A percentile compares a stretch with the other conserved stretches of the same genome.
Conservation (phyloP, 2,113 vertebrate genomes). For the Tupaia tana region DNA sequence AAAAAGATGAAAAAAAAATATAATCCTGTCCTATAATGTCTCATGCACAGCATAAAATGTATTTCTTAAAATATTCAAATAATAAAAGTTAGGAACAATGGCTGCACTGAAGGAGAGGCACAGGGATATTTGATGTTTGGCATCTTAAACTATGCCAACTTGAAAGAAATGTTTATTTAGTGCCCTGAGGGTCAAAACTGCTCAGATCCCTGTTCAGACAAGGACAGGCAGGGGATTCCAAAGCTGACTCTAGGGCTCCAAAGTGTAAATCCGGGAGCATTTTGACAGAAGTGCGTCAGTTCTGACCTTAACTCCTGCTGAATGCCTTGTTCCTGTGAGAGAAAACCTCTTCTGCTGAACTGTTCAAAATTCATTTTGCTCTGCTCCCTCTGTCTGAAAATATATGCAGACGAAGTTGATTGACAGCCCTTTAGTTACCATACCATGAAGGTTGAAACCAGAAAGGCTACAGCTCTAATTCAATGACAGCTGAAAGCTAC, state of each 20-base stretch:
- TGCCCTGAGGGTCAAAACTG: conserved; percentile 33
- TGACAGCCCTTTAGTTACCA: conserved; percentile 71
- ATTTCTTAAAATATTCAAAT: background rate
- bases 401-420: conserved; percentile 72
- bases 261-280: conserved; percentile 48
- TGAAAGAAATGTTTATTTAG: conserved; percentile 71
- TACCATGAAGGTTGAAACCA: conserved; percentile 54
- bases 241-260: background rate
- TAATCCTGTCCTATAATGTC: background rate
- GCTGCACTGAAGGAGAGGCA: background rate
- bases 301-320: conserved; percentile 70
- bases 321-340: conserved; percentile 66
- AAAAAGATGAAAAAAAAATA: background rate
- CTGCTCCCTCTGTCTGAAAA: conserved; percentile 60
- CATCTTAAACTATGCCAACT: conserved; percentile 53
- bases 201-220: conserved; percentile 34
- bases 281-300: conserved; percentile 50
- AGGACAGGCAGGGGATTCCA: conserved; percentile 49
- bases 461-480: conserved; percentile 57
- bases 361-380: conserved; percentile 79
- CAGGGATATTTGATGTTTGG: background rate
- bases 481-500: conserved; percentile 66
- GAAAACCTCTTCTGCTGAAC: conserved; percentile 63
- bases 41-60: background rate
- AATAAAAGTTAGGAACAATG: conserved; percentile 9